Percentiles rank a stretch among this genome's conserved stretches.
Conservation (phyloP, 2,113 vertebrate genomes). For the Chaenocephalus aceratus region DNA sequence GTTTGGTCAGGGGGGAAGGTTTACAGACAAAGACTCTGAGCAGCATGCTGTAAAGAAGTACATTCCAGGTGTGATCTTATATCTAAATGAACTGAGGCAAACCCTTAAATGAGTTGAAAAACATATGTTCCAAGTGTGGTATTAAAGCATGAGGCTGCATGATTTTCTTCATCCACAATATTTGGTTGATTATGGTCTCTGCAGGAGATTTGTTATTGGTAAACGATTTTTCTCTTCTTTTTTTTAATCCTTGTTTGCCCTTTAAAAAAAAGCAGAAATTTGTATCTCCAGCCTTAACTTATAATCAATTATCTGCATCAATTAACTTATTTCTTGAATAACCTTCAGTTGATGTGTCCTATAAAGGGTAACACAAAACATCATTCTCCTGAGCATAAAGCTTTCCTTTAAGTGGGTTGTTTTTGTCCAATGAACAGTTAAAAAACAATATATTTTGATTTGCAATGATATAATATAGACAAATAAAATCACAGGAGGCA, state of each 20-base stretch:
- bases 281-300: neutral
- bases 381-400: neutral
- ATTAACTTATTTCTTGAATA: neutral
- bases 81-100: conserved; percentile 5
- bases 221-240: neutral
- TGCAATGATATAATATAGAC: too few relatives aligned
- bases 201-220: neutral
- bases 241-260: neutral
- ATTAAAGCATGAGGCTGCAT: neutral
- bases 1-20: neutral
- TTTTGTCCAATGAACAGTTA: too few relatives aligned
- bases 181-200: neutral
- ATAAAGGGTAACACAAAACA: too few relatives aligned
- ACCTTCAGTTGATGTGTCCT: too few relatives aligned
- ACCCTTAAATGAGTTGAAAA: neutral
- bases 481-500: too few relatives aligned
- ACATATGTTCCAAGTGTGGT: neutral
- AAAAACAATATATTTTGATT: too few relatives aligned
- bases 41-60: neutral
- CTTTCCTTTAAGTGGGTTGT: too few relatives aligned
- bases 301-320: neutral
- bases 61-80: conserved; percentile 21
- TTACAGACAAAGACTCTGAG: neutral
- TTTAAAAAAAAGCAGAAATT: neutral
- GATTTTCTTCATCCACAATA: neutral